A percentile compares a stretch with the other conserved stretches of the same genome.
These are phyloP conservation scores for Phortica okadai DNA, from an alignment of 2,888 invertebrate genomes.

Conservation along the genomic window DNA sequence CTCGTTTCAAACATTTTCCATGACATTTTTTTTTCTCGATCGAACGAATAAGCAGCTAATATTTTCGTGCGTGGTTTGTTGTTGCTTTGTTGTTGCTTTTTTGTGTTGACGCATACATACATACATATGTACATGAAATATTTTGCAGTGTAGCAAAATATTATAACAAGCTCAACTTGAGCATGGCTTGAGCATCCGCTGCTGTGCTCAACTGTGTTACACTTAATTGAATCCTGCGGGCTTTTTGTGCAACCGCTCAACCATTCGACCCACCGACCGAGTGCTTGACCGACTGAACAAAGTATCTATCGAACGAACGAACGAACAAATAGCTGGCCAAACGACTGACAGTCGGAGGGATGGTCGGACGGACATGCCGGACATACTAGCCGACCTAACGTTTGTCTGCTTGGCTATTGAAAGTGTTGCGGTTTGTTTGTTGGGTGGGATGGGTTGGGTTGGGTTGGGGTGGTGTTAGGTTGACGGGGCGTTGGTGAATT, in stretches of 20 bases:
- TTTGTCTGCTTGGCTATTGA: constrained; percentile 34
- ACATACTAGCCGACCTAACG: not conserved
- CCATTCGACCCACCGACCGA: constrained; percentile 41
- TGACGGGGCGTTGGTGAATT: not conserved
- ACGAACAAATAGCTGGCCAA: no score
- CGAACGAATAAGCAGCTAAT: not conserved
- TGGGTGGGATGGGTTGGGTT: not conserved
- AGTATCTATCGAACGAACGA: not conserved
- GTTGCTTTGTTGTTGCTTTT: not conserved
- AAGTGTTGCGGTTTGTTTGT: not conserved
- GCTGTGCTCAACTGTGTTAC: constrained; percentile 45
- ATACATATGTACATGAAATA: constrained; percentile 10
- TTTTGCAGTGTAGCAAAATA: not conserved
- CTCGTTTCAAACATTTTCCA: no score
- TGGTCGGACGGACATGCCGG: no score
- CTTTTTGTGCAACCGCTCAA: constrained; percentile 49
- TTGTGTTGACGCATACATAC: not conserved
- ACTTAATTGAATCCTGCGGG: constrained; percentile 70
- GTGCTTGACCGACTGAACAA: no score
- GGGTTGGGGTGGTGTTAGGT: not conserved
- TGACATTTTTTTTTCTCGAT: not conserved
- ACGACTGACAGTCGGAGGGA: no score
- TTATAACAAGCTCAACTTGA: not conserved
- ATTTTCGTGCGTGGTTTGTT: not conserved
- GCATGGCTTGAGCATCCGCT: not conserved